phyloP scores from a whole-genome alignment of 2,888 invertebrate species.

The Nephrotoma flavescens region DNA sequence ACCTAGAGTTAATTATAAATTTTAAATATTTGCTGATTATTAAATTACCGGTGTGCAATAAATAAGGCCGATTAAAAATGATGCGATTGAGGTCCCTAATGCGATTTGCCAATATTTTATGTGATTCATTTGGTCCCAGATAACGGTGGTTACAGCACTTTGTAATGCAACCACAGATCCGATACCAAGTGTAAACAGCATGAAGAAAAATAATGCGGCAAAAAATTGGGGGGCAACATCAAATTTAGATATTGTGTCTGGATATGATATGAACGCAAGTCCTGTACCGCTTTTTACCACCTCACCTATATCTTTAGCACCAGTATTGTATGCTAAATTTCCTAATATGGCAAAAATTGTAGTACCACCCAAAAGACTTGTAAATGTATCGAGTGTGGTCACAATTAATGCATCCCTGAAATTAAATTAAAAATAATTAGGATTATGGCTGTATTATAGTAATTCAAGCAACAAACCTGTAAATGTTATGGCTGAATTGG shows the following conservation, averaged over 20 bases:
- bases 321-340: slow-evolving; percentile 51
- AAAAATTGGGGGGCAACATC: slow-evolving; percentile 60
- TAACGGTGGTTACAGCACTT: slow-evolving; percentile 49
- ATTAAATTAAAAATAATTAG: slow-evolving; percentile 5
- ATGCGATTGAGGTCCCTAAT: slow-evolving; percentile 34
- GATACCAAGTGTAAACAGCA: slow-evolving; percentile 64
- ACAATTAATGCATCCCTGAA: slow-evolving; percentile 67
- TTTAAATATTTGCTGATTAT: neutral
- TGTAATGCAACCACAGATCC: slow-evolving; percentile 61
- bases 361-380: slow-evolving; percentile 62
- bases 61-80: slow-evolving; percentile 50
- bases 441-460: neutral
- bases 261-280: slow-evolving; percentile 70
- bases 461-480: slow-evolving; percentile 34
- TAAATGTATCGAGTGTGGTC: slow-evolving; percentile 64
- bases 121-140: slow-evolving; percentile 51
- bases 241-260: slow-evolving; percentile 67
- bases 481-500: slow-evolving; percentile 50
- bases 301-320: slow-evolving; percentile 39
- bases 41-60: slow-evolving; percentile 61
- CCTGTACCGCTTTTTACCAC: slow-evolving; percentile 64
- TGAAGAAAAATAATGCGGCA: slow-evolving; percentile 64
- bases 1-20: neutral
- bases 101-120: slow-evolving; percentile 46
- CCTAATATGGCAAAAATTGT: slow-evolving; percentile 74